Evolutionary conservation across 2,113 vertebrate species (phyloP).

Genomic region (Aplodontia rufa): DNA sequence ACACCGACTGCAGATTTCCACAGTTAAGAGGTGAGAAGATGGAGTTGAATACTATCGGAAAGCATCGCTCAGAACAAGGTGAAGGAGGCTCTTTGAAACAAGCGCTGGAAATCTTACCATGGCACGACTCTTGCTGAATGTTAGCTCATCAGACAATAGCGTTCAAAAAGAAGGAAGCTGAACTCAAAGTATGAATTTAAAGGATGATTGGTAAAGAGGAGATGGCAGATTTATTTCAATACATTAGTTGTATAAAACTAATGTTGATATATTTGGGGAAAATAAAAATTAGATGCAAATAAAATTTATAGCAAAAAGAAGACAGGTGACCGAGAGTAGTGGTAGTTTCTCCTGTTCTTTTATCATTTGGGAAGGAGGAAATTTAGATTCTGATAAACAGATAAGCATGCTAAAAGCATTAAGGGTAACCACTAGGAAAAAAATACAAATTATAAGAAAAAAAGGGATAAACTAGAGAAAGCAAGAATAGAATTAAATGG

Average conservation of each 20-base stretch:
- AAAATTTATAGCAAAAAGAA: background rate
- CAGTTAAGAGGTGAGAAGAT: background rate
- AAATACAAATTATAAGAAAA: background rate
- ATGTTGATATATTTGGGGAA: background rate
- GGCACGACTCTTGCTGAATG: background rate
- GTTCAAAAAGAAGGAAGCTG: background rate
- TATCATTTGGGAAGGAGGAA: background rate
- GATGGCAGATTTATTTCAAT: background rate
- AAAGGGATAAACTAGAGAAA: background rate
- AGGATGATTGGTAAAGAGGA: background rate
- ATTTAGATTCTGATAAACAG: background rate
- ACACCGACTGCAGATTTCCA: background rate
- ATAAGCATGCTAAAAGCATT: background rate
- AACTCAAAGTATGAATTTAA: background rate
- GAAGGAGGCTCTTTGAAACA: background rate
- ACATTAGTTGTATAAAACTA: background rate
- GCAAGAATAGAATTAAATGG: background rate
- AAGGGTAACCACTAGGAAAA: background rate
- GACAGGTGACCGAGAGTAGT: background rate
- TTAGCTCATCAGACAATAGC: background rate
- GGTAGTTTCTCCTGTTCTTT: background rate
- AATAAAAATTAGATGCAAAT: background rate
- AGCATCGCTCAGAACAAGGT: too few relatives aligned
- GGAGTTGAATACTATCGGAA: too few relatives aligned
- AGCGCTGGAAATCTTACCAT: background rate